Evolutionary conservation across 1,140 invertebrate genomes (phyloP).

Genomic region (Whitmania pigra): DNA sequence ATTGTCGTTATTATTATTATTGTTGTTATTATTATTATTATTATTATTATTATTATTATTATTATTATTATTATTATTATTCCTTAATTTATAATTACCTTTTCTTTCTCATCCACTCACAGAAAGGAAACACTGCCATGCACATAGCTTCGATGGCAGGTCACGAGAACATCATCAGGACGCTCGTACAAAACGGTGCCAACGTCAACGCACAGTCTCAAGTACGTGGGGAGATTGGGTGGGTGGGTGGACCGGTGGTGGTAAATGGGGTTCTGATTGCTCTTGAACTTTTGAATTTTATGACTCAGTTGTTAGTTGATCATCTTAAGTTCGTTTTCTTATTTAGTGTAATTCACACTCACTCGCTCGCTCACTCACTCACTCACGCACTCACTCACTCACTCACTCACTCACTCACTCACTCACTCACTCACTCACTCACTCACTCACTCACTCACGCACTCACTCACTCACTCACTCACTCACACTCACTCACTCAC

Average conservation of each 20-base stretch:
- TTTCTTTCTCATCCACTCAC: background rate
- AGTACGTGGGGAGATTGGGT: constrained; percentile 1
- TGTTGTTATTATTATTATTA: background rate
- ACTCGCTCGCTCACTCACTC: constrained; percentile 8
- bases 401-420: too few species aligned
- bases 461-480: too few species aligned
- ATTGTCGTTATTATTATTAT: background rate
- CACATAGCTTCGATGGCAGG: constrained; percentile 88
- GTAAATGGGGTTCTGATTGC: background rate
- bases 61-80: background rate
- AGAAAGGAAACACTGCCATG: constrained; percentile 58
- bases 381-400: too few species aligned
- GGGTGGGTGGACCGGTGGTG: background rate
- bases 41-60: background rate
- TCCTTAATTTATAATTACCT: too few species aligned
- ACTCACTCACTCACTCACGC: too few species aligned
- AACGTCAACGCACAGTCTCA: constrained; percentile 20
- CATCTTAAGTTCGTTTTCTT: background rate
- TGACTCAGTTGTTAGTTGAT: too few species aligned
- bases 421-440: too few species aligned
- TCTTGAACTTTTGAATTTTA: background rate
- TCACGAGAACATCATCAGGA: constrained; percentile 83
- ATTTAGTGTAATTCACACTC: background rate
- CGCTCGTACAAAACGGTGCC: constrained; percentile 72
- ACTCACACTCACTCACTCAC: too few species aligned